Base-by-base conservation (phyloP, 2,797 vertebrate genomes). In the Varecia variegata region DNA sequence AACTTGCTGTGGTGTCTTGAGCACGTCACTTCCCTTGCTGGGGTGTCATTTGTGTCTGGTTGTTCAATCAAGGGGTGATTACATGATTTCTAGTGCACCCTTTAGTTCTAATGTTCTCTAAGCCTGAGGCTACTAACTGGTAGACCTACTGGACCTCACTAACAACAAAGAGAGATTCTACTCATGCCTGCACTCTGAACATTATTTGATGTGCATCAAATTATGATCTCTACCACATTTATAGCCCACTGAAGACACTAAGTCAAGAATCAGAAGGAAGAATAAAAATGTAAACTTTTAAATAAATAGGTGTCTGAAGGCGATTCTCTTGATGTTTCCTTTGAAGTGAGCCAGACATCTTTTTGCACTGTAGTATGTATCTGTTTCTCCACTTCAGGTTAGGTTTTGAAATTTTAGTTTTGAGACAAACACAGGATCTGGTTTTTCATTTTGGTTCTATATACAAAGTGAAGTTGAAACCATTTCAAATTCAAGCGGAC, bases 391-490 rank as follows among this genome's bases (percentile, higher is more conserved):
- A 54, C n/a, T 96, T 85, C 15, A 14, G 71, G 86, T 85, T 83
- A 80, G 52, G 77, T 52, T 95, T 94, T 76, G 54, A 90, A 91
- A 97, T 89, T 95, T 95, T 54, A 85, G 76, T 70, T 94, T 79
- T 85, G 82, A 96, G 84, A 90, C 80, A 97, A 95, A 90, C 83
- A 60, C 45, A 94, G 65, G 84, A 87, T 88, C 83, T 90, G 88
- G 89, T 85, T 93, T 97, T 95, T 56, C 90, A 76, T 83, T 97
- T 97, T 92, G 81, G 71, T 58, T 86, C 77, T 94, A 40, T 50
- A 79, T 73, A 90, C 81, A 83, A 84, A 90, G 84, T 25, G 9
- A 97, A 97, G 96, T 97, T 97, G 97, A 20, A 87, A 80, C 60
- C 93, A 45, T 60, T 74, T 91, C 90, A 96, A 96, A 96, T 90